Evolutionary conservation across 2,888 invertebrate species (phyloP), one percentile per base, ranked within the genome.

Genomic region (Argyra leucocephala): DNA sequence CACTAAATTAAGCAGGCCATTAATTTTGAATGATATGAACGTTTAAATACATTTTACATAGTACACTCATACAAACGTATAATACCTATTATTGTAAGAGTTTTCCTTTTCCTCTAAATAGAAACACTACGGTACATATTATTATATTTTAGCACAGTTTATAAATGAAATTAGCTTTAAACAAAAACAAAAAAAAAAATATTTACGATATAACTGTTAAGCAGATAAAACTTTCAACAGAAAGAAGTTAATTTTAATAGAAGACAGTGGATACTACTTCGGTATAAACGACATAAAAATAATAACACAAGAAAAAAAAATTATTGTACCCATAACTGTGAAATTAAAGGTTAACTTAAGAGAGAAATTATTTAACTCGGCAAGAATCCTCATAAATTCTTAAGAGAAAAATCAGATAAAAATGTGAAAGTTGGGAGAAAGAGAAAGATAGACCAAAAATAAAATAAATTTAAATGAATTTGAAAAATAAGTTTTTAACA

Each of bases 1-100:
- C 64, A 68, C 68, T 66, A 68, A 68, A 68, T 68, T 68, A 66
- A 68, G 66, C 67, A 67, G 64, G 64, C 66, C 68, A 68, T 68
- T 68, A 67, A 68, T 65, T 68, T 66, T 65, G 66, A 66, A 66
- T 68, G 68, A 48, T 48, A 48, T 48, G 48, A 48, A 48, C 15
- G n/a, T 66, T 48, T 48, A 48, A 48, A 15, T n/a, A 48, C 48
- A 12, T 48, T 48, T 48, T 48, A 9, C 15, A 31, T 31, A 31
- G 10, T 31, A 31, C 10, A 7, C n/a, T n/a, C 10, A 7, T 31
- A 31, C 10, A 31, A 31, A 31, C 31, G 5, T 31, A 31, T 31
- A 7, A 5, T 31, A 31, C 31, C 5, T n/a, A n/a, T n/a, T n/a
- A n/a, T n/a, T n/a, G 26, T 12, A 1, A 31, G 31, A 31, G 12